Percentiles rank a stretch among this genome's conserved stretches.
phyloP scores from a whole-genome alignment of 2,797 vertebrate genomes.

The Sebastes diploproa region DNA sequence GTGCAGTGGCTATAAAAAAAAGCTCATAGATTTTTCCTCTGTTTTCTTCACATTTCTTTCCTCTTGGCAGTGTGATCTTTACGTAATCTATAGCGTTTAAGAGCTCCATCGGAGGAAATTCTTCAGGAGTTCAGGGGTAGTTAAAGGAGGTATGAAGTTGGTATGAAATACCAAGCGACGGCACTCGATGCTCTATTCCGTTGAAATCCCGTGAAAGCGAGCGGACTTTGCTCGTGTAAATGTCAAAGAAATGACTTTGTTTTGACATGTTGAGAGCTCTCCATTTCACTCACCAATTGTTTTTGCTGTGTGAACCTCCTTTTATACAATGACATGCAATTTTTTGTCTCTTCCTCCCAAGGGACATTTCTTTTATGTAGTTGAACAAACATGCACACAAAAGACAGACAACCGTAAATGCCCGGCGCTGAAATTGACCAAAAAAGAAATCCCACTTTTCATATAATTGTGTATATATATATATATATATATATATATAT shows the following conservation, averaged over 20 bases:
- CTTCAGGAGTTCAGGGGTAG: background rate
- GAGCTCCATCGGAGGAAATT: background rate
- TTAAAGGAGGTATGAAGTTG: background rate
- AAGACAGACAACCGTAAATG: conserved; percentile 19
- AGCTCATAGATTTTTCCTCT: background rate
- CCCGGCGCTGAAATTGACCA: background rate
- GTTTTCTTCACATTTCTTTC: background rate
- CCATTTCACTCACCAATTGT: conserved; percentile 16
- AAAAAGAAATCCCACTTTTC: background rate
- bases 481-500: background rate
- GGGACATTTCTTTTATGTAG: conserved; percentile 24
- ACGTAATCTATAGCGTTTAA: conserved; percentile 1
- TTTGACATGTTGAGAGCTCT: conserved; percentile 55
- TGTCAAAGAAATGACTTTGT: conserved; percentile 40
- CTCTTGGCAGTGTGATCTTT: background rate
- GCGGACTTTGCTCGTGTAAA: conserved; percentile 23
- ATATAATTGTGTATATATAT: conserved; percentile 3
- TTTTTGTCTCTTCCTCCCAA: conserved; percentile 11
- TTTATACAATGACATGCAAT: conserved; percentile 21
- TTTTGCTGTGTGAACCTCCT: conserved; percentile 6
- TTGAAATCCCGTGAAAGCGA: conserved; percentile 25
- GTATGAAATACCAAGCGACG: background rate
- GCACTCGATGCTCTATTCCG: background rate
- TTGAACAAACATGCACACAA: conserved; percentile 18
- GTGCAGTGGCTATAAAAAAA: conserved; percentile 17